Evolutionary conservation across 1,140 invertebrate species (phyloP), one percentile per base, ranked within the genome.

Genomic region (Temnothorax nylanderi): DNA sequence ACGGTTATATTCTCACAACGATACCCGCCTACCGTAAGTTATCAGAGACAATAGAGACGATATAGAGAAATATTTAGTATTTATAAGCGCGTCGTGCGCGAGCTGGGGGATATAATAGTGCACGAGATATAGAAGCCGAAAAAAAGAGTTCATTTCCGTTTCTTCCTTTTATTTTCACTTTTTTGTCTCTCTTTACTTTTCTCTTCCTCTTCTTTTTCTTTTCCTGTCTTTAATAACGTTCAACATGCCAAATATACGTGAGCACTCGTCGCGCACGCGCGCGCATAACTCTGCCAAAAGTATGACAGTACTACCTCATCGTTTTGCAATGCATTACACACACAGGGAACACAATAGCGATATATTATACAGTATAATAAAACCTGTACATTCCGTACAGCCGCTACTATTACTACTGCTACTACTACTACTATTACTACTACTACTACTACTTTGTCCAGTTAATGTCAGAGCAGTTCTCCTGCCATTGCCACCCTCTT

Each of bases 221-320:
- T 13, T 18, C 26, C 26, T n/a, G 80, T 85, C 47, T 76, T 56
- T 11, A 71, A 16, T 64, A 21, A 44, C 34, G 37, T 65, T 85
- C 64, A 47, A 85, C 41, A 76, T 84, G 34, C 65, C 34, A 62
- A 71, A 80, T 75, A 77, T 51, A 58, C 54, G 82, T 34, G 76
- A 67, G 69, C 51, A 56, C 18, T 49, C 60, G 77, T 81, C 77
- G 58, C 75, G 77, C 51, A 49, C 49, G 32, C 32, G 86, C 47
- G 75, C 89, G 85, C 60, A 69, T 88, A 72, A 69, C 71, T 91
- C 89, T 93, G 91, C 92, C 92, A 93, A 93, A 88, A 92, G 93
- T 92, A 90, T 78, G 76, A 93, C 92, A 93, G 77, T 93, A 90
- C 94, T 94, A 95, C 94, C 94, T 94, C 94, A 94, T 87, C 89